phyloP scores from a whole-genome alignment of 2,797 vertebrate species.

The Chaenodraco wilsoni region DNA sequence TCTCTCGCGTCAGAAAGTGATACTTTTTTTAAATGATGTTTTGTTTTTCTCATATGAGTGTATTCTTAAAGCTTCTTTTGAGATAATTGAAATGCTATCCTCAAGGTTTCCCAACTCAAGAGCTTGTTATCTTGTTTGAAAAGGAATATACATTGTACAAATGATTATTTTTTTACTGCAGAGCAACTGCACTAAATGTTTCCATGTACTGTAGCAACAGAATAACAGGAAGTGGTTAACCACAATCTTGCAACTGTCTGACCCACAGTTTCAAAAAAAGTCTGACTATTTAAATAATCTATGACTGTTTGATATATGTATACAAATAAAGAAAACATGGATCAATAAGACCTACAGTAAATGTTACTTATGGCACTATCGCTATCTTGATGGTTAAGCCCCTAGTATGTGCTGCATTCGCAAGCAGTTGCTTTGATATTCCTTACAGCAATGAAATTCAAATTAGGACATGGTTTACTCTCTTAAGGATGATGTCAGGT shows the following conservation, averaged over 20 bases:
- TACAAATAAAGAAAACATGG: not conserved
- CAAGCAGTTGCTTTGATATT: constrained; percentile 30
- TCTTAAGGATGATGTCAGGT: too few relatives aligned
- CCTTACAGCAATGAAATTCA: too few relatives aligned
- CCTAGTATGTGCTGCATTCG: constrained; percentile 15
- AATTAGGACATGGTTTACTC: too few relatives aligned
- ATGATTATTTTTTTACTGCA: not conserved
- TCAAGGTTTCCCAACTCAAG: not conserved
- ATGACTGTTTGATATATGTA: not conserved
- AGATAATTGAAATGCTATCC: constrained; percentile 14
- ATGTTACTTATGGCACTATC: not conserved
- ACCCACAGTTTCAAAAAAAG: not conserved
- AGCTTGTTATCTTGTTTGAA: constrained; percentile 9
- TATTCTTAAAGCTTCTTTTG: not conserved
- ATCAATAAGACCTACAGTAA: not conserved
- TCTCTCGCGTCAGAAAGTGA: constrained; percentile 3
- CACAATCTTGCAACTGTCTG: not conserved
- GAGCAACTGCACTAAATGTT: not conserved
- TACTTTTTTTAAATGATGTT: not conserved
- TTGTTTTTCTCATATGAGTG: constrained; percentile 26
- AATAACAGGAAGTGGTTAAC: not conserved
- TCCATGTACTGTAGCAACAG: not conserved
- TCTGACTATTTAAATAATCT: not conserved
- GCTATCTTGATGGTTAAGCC: constrained; percentile 3
- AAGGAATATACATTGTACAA: constrained; percentile 1